These are phyloP conservation scores for honey bee (Apis mellifera) DNA, from an alignment of 1,140 invertebrate species.

Conservation along the genomic window Amel_HAv3.1 CM009943.2:7582501-7583000, in stretches of 20 bases:
- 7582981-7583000: conserved; percentile 1
- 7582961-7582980: neutral
- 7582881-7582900: neutral
- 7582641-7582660: neutral
- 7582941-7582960: neutral
- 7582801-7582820: neutral
- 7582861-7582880: neutral
- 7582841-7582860: neutral
- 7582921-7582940: neutral
- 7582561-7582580: no score
- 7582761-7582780: no score
- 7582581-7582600: no score
- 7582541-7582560: no score
- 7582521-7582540: no score
- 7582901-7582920: neutral
- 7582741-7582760: no score
- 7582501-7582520: no score
- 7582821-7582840: neutral
- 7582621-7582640: neutral
- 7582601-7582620: neutral
- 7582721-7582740: no score
- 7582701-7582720: neutral
- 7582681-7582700: neutral
- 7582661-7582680: neutral
- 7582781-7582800: neutral